Conservation (phyloP, 2,888 invertebrate genomes). For the Agrenia bidenticulata region DNA sequence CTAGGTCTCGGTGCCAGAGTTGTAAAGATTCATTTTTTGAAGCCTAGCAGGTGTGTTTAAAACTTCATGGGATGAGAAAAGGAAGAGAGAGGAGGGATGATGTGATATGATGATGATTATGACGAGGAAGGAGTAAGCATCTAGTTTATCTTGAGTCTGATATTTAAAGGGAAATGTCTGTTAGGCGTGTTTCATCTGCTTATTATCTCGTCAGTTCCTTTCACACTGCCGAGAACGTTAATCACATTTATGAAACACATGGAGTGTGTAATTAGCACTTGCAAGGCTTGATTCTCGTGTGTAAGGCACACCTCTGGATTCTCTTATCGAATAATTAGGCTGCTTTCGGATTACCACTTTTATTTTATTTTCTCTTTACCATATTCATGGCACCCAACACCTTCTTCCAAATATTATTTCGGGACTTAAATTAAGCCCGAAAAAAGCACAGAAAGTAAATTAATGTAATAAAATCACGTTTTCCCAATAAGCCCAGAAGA, state of each 20-base stretch:
- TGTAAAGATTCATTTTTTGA: no score
- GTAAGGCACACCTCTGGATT: slow-evolving; percentile 48
- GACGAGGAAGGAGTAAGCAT: slow-evolving; percentile 43
- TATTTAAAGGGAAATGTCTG: slow-evolving; percentile 34
- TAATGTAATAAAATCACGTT: no score
- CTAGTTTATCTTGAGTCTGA: slow-evolving; percentile 37
- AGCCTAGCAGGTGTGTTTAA: slow-evolving; percentile 14
- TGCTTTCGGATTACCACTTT: slow-evolving; percentile 20
- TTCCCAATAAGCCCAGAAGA: no score
- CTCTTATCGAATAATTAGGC: slow-evolving; percentile 50
- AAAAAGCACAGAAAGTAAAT: no score
- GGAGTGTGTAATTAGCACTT: slow-evolving; percentile 52
- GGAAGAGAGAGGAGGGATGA: slow-evolving; percentile 4
- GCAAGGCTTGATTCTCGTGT: slow-evolving; percentile 40
- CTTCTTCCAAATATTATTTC: no score
- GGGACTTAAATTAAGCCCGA: no score
- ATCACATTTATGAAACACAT: slow-evolving; percentile 52
- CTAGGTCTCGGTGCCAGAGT: background rate
- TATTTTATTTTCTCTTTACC: no score
- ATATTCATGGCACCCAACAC: no score
- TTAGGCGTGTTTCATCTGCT: slow-evolving; percentile 50
- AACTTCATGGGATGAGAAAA: slow-evolving; percentile 12
- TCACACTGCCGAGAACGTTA: slow-evolving; percentile 46
- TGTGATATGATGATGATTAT: slow-evolving; percentile 29
- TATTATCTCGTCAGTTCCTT: slow-evolving; percentile 52